phyloP scores from a whole-genome alignment of 2,888 invertebrate genomes.

The Agriotes lineatus region DNA sequence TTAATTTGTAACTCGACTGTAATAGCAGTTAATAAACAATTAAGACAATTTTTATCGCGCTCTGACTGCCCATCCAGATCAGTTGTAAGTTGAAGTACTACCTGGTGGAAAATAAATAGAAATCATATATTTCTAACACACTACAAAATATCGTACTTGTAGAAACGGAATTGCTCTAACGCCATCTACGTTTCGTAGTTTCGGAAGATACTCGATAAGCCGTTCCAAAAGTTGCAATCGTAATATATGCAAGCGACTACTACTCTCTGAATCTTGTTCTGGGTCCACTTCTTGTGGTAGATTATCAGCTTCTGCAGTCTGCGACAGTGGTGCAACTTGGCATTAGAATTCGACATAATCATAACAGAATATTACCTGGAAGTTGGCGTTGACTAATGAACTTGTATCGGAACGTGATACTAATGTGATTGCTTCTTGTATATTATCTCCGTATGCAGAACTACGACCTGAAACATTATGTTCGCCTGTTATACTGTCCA shows the following conservation, averaged over 20 bases:
- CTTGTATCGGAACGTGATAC: slow-evolving; percentile 71
- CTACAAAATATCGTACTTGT: slow-evolving; percentile 73
- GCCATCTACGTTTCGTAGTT: slow-evolving; percentile 82
- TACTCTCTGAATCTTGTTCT: slow-evolving; percentile 62
- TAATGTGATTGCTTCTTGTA: slow-evolving; percentile 69
- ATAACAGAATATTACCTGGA: no score
- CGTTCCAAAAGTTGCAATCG: slow-evolving; percentile 80
- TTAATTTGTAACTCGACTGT: slow-evolving; percentile 80
- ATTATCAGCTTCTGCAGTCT: slow-evolving; percentile 56
- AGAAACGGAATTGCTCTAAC: slow-evolving; percentile 91
- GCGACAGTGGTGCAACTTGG: no score
- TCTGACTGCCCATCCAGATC: slow-evolving; percentile 90
- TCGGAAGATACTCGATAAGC: slow-evolving; percentile 82
- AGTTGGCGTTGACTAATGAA: slow-evolving; percentile 67
- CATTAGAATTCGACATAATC: background rate
- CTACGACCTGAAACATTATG: slow-evolving; percentile 90
- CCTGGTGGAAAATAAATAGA: no score
- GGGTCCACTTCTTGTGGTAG: slow-evolving; percentile 57
- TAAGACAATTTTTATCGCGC: slow-evolving; percentile 81
- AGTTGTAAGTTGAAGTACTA: slow-evolving; percentile 88
- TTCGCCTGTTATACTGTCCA: slow-evolving; percentile 91
- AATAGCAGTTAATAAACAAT: slow-evolving; percentile 79
- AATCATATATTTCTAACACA: background rate
- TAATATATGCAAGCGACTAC: slow-evolving; percentile 73
- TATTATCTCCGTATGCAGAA: slow-evolving; percentile 88